Base-by-base conservation (phyloP, 1,140 invertebrate species). In the Druon quercuslanigerum region DNA sequence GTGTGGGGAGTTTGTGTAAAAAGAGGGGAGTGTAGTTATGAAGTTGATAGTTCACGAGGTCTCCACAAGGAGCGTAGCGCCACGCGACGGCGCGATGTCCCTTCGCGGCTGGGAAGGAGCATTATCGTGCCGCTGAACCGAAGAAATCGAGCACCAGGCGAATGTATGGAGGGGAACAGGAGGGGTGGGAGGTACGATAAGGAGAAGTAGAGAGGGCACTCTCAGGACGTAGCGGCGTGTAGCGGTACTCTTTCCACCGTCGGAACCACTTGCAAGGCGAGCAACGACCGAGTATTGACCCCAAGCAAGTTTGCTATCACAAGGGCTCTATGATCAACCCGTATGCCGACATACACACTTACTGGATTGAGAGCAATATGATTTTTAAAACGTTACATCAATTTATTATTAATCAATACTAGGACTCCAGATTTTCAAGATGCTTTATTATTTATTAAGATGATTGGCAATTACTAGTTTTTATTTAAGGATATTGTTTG, bases 161-260 rank as follows among this genome's bases (percentile, higher is more conserved):
- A 79, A 71, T 50, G 71, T 74, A 74, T 80, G 76, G 76, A 77
- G 76, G 82, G 79, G 74, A 72, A 81, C 57, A 52, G 20, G 50
- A 19, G 51, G 54, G 20, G 75, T 80, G 78, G 73, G 40, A 25
- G n/a, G 70, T 13, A 50, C 20, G 40, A 7, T 9, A 52, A 50
- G 51, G 25, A 72, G 75, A 71, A 70, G 73, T 51, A 46, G 25
- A 72, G 83, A 79, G 79, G 51, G 71, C 70, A 33, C 70, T 57
- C 70, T 46, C 84, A 82, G 84, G 82, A 88, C 84, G 85, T 86
- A 89, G 89, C 86, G 86, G 86, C 82, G 85, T 84, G 88, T 91
- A 91, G 90, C 90, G 90, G 90, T 91, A 91, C 86, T 91, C 88
- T 88, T 86, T 86, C 85, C 80, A 76, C 77, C 76, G 84, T 82